Percentiles rank a stretch among this genome's conserved stretches.
These are phyloP conservation scores for Neostethus bicornis DNA, from an alignment of 2,797 vertebrate genomes.

Conservation along the genomic window DNA sequence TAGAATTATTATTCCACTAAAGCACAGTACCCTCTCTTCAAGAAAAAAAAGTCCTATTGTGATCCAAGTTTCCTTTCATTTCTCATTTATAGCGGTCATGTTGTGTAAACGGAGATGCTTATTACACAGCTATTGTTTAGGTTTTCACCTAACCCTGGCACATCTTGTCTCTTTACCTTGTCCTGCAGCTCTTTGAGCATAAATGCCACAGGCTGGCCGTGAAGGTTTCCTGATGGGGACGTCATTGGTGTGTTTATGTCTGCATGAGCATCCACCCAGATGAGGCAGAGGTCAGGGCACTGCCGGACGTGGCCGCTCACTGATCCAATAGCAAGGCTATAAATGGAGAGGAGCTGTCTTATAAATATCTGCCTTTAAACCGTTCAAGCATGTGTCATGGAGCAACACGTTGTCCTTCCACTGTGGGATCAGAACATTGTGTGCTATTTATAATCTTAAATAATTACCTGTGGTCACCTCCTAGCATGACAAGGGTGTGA, in stretches of 20 bases:
- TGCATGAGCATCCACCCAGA: constrained; percentile 97
- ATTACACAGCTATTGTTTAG: too few relatives aligned
- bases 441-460: neutral
- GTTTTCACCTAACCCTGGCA: neutral
- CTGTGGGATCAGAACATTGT: neutral
- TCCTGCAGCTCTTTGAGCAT: constrained; percentile 93
- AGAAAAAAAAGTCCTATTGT: too few relatives aligned
- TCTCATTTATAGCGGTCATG: too few relatives aligned
- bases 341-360: constrained; percentile 16
- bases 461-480: constrained; percentile 95
- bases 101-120: too few relatives aligned
- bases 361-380: constrained; percentile 6
- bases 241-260: constrained; percentile 95
- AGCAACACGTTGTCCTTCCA: neutral
- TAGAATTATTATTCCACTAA: too few relatives aligned
- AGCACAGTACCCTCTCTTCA: too few relatives aligned
- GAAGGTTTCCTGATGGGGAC: constrained; percentile 91
- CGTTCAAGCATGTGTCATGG: neutral
- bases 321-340: constrained; percentile 92
- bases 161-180: constrained; percentile 81
- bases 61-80: too few relatives aligned
- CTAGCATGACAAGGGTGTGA: constrained; percentile 90
- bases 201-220: constrained; percentile 94
- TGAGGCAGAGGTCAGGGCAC: constrained; percentile 90
- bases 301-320: constrained; percentile 89